A percentile compares a stretch with the other conserved stretches of the same genome.
phyloP scores from a whole-genome alignment of 2,113 vertebrate genomes.

The Alethe castanea region DNA sequence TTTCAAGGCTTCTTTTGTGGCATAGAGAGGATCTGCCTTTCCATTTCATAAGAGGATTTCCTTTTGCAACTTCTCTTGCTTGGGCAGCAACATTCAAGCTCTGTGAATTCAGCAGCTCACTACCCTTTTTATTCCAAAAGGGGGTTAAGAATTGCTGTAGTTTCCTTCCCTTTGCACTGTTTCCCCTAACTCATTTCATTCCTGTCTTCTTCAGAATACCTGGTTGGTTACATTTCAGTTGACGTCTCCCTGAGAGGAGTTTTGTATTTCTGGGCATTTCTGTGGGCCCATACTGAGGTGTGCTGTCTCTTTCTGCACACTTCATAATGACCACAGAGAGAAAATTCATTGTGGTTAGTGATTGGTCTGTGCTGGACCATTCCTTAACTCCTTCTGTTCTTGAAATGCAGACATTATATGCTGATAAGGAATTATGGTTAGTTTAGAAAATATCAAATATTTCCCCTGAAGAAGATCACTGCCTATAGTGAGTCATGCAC shows the following conservation, averaged over 20 bases:
- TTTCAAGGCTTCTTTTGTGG: not conserved
- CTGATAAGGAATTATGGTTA: not conserved
- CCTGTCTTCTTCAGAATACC: not conserved
- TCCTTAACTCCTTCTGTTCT: not conserved
- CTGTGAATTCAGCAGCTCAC: not conserved
- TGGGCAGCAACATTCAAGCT: not conserved
- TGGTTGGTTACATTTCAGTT: not conserved
- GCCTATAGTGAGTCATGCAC: not conserved
- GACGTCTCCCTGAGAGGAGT: not conserved
- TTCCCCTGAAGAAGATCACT: not conserved
- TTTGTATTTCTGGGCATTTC: not conserved
- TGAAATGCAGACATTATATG: not conserved
- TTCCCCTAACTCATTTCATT: not conserved
- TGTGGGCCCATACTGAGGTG: not conserved
- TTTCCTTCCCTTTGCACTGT: not conserved
- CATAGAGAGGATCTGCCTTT: not conserved
- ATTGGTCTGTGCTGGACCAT: not conserved
- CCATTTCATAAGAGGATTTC: not conserved
- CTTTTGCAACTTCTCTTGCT: not conserved
- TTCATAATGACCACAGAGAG: not conserved
- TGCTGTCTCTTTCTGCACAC: not conserved
- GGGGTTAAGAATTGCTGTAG: not conserved
- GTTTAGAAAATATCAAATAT: not conserved
- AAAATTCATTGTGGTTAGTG: not conserved
- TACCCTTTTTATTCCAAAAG: not conserved